A percentile compares a stretch with the other conserved stretches of the same genome.
Conservation (phyloP, 2,113 vertebrate species). For the Triplophysa rosa region DNA sequence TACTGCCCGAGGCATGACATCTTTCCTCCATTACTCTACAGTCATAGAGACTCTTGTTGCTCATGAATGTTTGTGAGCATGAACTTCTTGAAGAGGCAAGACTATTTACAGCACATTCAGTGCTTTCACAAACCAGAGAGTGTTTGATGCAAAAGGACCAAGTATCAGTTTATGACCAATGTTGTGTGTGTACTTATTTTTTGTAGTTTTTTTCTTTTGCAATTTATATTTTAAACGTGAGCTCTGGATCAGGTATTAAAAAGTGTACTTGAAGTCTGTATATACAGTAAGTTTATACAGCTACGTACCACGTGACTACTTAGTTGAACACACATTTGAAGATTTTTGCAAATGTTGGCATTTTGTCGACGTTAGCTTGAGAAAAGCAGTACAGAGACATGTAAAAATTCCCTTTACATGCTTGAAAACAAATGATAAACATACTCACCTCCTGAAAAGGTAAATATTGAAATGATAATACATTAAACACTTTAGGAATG, state of each 20-base stretch:
- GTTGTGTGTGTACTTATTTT: conserved; percentile 55
- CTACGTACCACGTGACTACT: not conserved
- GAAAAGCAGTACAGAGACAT: too few relatives aligned
- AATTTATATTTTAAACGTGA: conserved; percentile 62
- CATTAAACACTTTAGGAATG: not conserved
- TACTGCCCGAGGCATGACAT: conserved; percentile 8
- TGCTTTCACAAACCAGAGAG: conserved; percentile 47
- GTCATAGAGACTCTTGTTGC: conserved; percentile 12
- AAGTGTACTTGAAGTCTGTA: conserved; percentile 12
- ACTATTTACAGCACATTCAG: not conserved
- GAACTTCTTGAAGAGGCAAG: conserved; percentile 4
- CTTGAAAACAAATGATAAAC: too few relatives aligned
- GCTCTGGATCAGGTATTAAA: not conserved
- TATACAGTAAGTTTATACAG: not conserved
- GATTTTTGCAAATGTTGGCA: too few relatives aligned
- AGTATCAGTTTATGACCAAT: conserved; percentile 58
- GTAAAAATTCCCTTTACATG: too few relatives aligned
- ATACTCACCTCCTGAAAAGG: too few relatives aligned
- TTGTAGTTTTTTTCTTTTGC: conserved; percentile 39
- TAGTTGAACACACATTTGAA: too few relatives aligned
- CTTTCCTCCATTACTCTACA: conserved; percentile 18
- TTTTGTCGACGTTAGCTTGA: too few relatives aligned
- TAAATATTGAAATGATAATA: too few relatives aligned
- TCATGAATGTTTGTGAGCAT: conserved; percentile 13
- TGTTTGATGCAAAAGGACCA: conserved; percentile 68